phyloP scores from a whole-genome alignment of 2,888 invertebrate genomes.

The Ceriagrion tenellum region DNA sequence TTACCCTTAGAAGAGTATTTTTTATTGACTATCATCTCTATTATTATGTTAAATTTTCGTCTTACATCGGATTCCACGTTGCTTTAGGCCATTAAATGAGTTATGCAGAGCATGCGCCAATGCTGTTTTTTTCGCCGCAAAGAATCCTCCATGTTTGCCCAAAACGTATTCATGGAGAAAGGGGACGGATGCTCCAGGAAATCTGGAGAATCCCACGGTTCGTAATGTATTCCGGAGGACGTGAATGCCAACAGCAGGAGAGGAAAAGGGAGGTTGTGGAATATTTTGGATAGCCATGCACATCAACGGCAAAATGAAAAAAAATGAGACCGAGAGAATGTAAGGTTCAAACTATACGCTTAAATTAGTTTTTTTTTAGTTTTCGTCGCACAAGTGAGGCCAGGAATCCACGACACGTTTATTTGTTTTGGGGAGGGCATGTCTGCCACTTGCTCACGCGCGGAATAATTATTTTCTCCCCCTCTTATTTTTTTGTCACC shows the following conservation, averaged over 20 bases:
- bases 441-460: constrained; percentile 46
- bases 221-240: constrained; percentile 45
- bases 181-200: constrained; percentile 23
- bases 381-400: constrained; percentile 44
- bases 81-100: background rate
- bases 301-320: constrained; percentile 54
- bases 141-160: constrained; percentile 19
- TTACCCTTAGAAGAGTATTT: too few species aligned
- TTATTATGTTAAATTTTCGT: background rate
- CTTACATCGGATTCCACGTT: background rate
- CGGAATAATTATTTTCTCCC: constrained; percentile 51
- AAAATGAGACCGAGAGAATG: constrained; percentile 17
- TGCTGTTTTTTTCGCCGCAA: background rate
- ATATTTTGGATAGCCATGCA: constrained; percentile 53
- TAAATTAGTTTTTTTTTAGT: background rate
- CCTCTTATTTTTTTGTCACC: background rate
- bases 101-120: background rate
- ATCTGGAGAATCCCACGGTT: constrained; percentile 33
- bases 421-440: constrained; percentile 49
- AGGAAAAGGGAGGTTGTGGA: constrained; percentile 21
- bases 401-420: constrained; percentile 39
- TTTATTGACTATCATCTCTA: background rate
- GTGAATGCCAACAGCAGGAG: constrained; percentile 12
- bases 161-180: constrained; percentile 55
- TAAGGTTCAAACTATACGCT: constrained; percentile 33